Conservation (phyloP, 2,888 invertebrate species). For the Malacosoma neustria region DNA sequence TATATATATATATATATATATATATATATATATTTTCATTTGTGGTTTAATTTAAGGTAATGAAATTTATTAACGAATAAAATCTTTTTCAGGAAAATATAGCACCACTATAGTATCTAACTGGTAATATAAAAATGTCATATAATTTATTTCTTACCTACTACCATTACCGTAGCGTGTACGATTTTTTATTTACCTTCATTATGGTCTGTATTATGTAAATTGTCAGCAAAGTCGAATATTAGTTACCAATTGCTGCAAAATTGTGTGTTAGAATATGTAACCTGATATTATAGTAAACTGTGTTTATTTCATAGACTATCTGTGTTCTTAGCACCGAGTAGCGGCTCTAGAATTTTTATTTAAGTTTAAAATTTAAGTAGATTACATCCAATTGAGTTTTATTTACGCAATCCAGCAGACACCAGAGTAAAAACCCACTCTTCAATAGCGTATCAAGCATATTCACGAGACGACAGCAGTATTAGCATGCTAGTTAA, state of each 20-base stretch:
- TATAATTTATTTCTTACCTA: conserved; percentile 20
- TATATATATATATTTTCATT: conserved; percentile 1
- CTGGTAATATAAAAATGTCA: not conserved
- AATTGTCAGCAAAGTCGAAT: conserved; percentile 32
- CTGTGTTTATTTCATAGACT: conserved; percentile 53
- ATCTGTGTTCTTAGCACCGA: conserved; percentile 45
- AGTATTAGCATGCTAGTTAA: conserved; percentile 59
- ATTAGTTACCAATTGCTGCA: conserved; percentile 48
- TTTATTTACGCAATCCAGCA: conserved; percentile 32
- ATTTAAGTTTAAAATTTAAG: conserved; percentile 38
- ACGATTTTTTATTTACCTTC: conserved; percentile 41
- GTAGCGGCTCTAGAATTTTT: conserved; percentile 58
- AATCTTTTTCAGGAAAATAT: conserved; percentile 44
- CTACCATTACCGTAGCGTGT: conserved; percentile 31
- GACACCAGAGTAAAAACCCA: conserved; percentile 31
- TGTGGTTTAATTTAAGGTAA: too few relatives aligned
- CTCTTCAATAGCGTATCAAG: conserved; percentile 34
- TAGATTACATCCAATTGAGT: conserved; percentile 39
- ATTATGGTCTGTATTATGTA: conserved; percentile 41
- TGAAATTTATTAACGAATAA: conserved; percentile 21
- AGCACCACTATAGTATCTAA: conserved; percentile 11
- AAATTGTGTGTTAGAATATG: conserved; percentile 50
- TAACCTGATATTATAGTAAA: conserved; percentile 34
- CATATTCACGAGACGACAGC: conserved; percentile 42
- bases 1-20: too few relatives aligned